A percentile compares a stretch with the other conserved stretches of the same genome.
Evolutionary conservation across 2,888 invertebrate genomes (phyloP).

Genomic region (Hydroisotoma schaefferi): DNA sequence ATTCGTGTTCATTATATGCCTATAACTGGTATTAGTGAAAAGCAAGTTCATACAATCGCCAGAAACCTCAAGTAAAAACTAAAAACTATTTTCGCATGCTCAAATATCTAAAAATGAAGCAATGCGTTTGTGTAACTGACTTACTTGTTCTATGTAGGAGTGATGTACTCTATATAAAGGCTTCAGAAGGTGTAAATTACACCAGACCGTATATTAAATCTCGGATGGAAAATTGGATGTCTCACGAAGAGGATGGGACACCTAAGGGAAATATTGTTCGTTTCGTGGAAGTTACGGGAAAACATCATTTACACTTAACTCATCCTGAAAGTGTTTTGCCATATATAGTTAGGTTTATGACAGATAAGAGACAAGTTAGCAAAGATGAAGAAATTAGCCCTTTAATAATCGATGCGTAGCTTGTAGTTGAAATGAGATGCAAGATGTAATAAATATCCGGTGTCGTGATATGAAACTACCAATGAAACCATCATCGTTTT

Average conservation of each 20-base stretch:
- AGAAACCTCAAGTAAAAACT: slow-evolving; percentile 38
- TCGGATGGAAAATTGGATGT: slow-evolving; percentile 36
- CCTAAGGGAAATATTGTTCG: slow-evolving; percentile 30
- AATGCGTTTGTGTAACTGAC: background rate
- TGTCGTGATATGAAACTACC: too few relatives aligned
- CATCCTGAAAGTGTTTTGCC: slow-evolving; percentile 33
- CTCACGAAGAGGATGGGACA: slow-evolving; percentile 3
- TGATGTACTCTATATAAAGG: slow-evolving; percentile 40
- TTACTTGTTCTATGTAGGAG: slow-evolving; percentile 22
- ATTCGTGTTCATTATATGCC: slow-evolving; percentile 44
- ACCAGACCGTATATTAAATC: slow-evolving; percentile 27
- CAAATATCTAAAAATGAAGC: background rate
- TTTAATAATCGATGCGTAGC: too few relatives aligned
- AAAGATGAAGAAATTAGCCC: too few relatives aligned
- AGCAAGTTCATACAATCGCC: slow-evolving; percentile 35
- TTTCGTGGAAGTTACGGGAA: slow-evolving; percentile 37
- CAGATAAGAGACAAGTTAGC: slow-evolving; percentile 12
- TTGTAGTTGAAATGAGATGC: too few relatives aligned
- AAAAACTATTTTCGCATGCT: too few relatives aligned
- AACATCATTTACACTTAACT: slow-evolving; percentile 42
- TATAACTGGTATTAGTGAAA: slow-evolving; percentile 29
- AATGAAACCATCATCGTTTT: too few relatives aligned
- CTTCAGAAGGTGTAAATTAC: slow-evolving; percentile 35
- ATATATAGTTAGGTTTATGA: slow-evolving; percentile 30
- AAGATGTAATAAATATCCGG: too few relatives aligned